Conservation (phyloP, 2,113 vertebrate species). For the Centrocercus urophasianus region DNA sequence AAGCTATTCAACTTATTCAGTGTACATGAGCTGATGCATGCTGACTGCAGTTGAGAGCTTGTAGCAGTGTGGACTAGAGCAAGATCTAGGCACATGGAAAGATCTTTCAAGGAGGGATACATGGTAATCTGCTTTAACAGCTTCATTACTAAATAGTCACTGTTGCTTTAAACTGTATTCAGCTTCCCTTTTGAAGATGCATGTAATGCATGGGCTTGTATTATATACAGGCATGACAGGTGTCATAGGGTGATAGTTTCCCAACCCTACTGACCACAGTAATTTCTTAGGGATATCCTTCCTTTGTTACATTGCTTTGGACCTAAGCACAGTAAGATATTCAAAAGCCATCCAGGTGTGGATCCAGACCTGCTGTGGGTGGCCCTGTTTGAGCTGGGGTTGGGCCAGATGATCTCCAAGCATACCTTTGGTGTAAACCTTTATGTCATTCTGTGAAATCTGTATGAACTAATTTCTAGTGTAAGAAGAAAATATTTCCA, state of each 20-base stretch:
- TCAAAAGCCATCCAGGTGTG: not conserved
- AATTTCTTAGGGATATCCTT: not conserved
- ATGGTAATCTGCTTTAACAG: not conserved
- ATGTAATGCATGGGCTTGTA: fast-evolving
- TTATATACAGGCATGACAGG: not conserved
- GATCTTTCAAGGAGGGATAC: not conserved
- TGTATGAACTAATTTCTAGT: not conserved
- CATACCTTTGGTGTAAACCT: not conserved
- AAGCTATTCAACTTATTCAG: not conserved
- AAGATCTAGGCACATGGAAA: fast-evolving
- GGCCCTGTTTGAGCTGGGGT: not conserved
- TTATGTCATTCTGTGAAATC: not conserved
- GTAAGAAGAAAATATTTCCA: not conserved
- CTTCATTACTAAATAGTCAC: not conserved
- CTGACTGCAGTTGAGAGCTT: not conserved
- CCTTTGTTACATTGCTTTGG: not conserved
- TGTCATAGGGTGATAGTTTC: not conserved
- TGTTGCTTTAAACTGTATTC: not conserved
- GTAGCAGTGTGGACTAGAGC: not conserved
- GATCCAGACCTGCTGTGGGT: not conserved
- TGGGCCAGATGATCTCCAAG: not conserved
- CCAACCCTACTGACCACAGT: not conserved
- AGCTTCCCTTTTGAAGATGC: not conserved
- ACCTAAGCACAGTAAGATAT: not conserved
- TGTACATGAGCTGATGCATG: fast-evolving